phyloP scores from a whole-genome alignment of 1,140 invertebrate genomes.

The Lepidotrigona ventralis region DNA sequence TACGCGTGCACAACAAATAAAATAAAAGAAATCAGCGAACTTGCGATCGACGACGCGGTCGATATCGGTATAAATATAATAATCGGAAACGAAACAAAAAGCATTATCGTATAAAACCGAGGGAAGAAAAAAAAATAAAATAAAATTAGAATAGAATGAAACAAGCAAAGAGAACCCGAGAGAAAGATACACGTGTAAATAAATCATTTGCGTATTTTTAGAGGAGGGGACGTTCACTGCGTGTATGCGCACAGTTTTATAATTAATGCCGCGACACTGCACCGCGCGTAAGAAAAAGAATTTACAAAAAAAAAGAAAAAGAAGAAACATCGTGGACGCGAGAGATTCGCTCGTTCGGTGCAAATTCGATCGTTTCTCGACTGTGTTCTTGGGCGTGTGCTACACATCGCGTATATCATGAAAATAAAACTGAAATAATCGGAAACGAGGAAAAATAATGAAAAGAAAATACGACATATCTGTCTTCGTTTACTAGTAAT shows the following conservation, averaged over 20 bases:
- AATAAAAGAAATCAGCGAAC: background rate
- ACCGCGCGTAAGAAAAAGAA: conserved; percentile 36
- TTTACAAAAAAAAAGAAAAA: conserved; percentile 47
- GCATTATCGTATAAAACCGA: background rate
- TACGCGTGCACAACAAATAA: conserved; percentile 7
- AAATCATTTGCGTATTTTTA: background rate
- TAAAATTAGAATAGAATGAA: no score
- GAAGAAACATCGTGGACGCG: conserved; percentile 35
- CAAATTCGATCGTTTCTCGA: background rate
- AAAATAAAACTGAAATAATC: background rate
- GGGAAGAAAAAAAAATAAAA: background rate
- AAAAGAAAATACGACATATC: background rate
- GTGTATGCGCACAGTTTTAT: background rate
- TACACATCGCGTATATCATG: background rate
- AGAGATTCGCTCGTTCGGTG: conserved; percentile 36
- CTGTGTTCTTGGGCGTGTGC: background rate
- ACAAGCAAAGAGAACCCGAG: background rate
- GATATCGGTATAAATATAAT: no score
- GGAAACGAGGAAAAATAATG: background rate
- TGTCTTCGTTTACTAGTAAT: background rate
- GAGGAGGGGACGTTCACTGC: conserved; percentile 6
- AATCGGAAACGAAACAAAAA: background rate
- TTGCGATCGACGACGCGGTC: background rate
- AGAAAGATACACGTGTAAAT: background rate
- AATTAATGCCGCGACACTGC: conserved; percentile 12